Evolutionary conservation across 1,140 invertebrate species (phyloP), one percentile per base, ranked within the genome.

Genomic region (Heliothis virescens): DNA sequence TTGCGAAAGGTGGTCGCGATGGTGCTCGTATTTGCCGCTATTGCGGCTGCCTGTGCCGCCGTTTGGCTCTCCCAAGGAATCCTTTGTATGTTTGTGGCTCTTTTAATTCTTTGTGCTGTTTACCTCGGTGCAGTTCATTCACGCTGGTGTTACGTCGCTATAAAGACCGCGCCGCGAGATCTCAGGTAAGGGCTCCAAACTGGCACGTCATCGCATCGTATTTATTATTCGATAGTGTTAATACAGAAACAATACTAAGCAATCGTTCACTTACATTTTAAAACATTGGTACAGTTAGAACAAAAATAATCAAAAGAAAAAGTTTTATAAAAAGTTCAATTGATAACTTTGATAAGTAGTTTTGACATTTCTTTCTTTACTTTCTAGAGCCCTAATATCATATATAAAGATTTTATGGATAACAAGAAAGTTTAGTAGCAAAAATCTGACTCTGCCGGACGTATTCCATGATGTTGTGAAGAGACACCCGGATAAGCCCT

Each of bases 401-500:
- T 98, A 97, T 79, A 83, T 96, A n/a, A 95, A 95, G 82, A 94
- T 98, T 9, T 85, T 97, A 57, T 92, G 95, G 87, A 89, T 95
- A 60, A 96, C 97, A 13, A 92, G 91, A 79, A 87, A 92, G 11
- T 95, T 96, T 78, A 95, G 96, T 29, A 96, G 94, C 59, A 96
- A 96, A 84, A 96, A 98, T 87, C 89, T 95, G 55, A 97, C 96
- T 2, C 93, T 98, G 15, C 96, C 96, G 0, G 96, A 98, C 87
- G 95, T 97, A 62, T 98, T 98, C 88, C 95, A 96, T 81, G 93
- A 96, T 80, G 95, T 96, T 79, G 97, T 97, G 0, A 94, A 95
- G 10, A 96, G 96, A 85, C 95, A 98, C 92, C 98, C 98, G 0
- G 95, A 98, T 60, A 98, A 98, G 94, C 85, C 96, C 9, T 97